Evolutionary conservation across 2,888 invertebrate genomes (phyloP).

Genomic region (Nineta flava): DNA sequence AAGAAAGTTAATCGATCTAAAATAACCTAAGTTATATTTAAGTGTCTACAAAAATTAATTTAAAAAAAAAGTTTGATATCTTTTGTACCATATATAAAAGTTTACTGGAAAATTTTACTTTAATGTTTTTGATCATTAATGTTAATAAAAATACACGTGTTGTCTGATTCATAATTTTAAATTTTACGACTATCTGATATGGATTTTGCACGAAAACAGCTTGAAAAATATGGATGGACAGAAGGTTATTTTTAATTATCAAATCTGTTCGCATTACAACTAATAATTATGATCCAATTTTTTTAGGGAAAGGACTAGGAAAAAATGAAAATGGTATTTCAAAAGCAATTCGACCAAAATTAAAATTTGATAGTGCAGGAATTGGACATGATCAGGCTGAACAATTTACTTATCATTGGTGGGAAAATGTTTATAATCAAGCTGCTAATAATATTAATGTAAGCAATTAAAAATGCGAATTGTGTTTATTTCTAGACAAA

Average conservation of each 20-base stretch:
- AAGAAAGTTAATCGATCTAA: too few species aligned
- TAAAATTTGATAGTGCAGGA: constrained; percentile 66
- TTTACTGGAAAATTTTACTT: too few species aligned
- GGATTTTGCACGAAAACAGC: constrained; percentile 54
- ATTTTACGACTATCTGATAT: constrained; percentile 21
- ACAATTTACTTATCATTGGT: constrained; percentile 72
- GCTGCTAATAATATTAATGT: constrained; percentile 53
- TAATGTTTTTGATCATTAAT: too few species aligned
- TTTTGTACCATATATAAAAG: too few species aligned
- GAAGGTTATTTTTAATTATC: constrained; percentile 31
- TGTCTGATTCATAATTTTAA: too few species aligned
- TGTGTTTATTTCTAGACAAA: constrained; percentile 14
- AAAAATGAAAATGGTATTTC: constrained; percentile 64
- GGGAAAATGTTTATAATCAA: constrained; percentile 62
- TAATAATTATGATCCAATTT: constrained; percentile 9
- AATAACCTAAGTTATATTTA: too few species aligned
- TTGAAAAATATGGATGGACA: constrained; percentile 64
- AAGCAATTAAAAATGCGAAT: constrained; percentile 13
- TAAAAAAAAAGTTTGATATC: too few species aligned
- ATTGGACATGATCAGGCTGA: constrained; percentile 60
- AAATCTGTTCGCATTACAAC: not conserved
- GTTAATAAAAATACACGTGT: too few species aligned
- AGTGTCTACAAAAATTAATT: too few species aligned
- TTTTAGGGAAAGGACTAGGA: constrained; percentile 67
- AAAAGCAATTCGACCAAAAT: constrained; percentile 57